Conservation (phyloP, 1,140 invertebrate genomes). For the Psix sp. region DNA sequence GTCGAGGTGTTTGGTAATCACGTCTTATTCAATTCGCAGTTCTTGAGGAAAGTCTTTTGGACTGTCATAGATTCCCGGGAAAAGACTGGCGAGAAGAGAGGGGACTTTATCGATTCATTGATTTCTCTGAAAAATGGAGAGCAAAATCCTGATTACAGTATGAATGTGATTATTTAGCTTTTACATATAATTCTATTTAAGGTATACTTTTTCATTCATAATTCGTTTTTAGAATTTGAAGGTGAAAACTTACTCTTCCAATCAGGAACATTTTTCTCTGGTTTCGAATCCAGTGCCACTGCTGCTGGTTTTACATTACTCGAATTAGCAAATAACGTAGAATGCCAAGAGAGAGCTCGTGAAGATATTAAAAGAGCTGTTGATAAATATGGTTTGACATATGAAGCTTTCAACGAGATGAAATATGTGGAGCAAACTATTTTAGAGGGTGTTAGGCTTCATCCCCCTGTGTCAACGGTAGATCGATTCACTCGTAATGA, state of each 20-base stretch:
- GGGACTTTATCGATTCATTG: constrained; percentile 72
- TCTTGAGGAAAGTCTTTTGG: constrained; percentile 70
- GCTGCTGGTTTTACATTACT: constrained; percentile 67
- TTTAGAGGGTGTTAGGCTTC: constrained; percentile 76
- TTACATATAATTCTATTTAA: too few relatives aligned
- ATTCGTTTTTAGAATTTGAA: constrained; percentile 61
- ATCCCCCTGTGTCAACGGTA: constrained; percentile 80
- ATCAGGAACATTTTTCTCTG: constrained; percentile 75
- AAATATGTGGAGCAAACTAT: constrained; percentile 66
- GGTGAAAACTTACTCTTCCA: constrained; percentile 60
- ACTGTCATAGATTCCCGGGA: constrained; percentile 66
- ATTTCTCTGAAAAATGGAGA: constrained; percentile 67
- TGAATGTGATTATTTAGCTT: constrained; percentile 22
- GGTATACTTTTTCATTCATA: too few relatives aligned
- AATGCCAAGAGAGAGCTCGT: constrained; percentile 73
- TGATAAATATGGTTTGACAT: constrained; percentile 62
- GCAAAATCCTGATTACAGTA: constrained; percentile 67
- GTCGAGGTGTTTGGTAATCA: constrained; percentile 62
- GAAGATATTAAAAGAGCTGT: constrained; percentile 79
- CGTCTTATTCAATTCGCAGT: constrained; percentile 62
- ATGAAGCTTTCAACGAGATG: constrained; percentile 69
- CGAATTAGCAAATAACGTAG: constrained; percentile 69
- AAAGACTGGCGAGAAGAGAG: constrained; percentile 62
- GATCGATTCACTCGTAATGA: constrained; percentile 75
- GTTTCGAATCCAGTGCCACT: constrained; percentile 79